These are phyloP conservation scores for Cantharis rustica DNA, from an alignment of 2,888 invertebrate genomes.

Conservation along the genomic window DNA sequence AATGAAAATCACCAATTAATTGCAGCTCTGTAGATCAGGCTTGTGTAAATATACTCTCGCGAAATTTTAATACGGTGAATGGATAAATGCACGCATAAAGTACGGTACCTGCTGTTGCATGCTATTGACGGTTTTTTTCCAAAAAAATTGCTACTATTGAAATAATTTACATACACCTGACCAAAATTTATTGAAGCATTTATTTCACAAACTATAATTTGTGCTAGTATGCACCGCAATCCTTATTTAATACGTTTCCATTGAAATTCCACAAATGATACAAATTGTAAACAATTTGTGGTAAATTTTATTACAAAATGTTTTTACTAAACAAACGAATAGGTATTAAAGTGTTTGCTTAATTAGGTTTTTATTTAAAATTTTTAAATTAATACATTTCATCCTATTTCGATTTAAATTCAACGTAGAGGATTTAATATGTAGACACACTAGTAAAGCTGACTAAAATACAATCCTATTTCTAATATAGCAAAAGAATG, in stretches of 20 bases:
- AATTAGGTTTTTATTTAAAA: neutral
- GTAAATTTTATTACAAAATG: neutral
- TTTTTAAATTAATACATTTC: neutral
- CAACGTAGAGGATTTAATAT: neutral
- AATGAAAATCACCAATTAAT: constrained; percentile 50
- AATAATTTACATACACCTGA: neutral
- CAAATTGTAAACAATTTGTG: neutral
- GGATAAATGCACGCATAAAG: constrained; percentile 45
- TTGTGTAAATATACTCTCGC: constrained; percentile 40
- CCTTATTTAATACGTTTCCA: neutral
- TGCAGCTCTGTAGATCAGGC: constrained; percentile 44
- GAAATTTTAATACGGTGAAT: constrained; percentile 44
- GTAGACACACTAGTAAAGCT: neutral
- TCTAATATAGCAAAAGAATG: neutral
- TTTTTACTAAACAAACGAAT: neutral
- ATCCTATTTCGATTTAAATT: neutral
- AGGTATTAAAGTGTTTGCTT: neutral
- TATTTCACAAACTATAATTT: neutral
- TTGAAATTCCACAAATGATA: neutral
- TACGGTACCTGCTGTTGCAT: constrained; percentile 31
- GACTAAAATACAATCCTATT: neutral
- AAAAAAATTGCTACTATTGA: neutral
- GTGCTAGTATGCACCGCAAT: neutral
- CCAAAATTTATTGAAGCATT: constrained; percentile 4
- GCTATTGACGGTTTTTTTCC: neutral